Base-by-base conservation (phyloP, 2,888 invertebrate species). In the Agrotis segetum region DNA sequence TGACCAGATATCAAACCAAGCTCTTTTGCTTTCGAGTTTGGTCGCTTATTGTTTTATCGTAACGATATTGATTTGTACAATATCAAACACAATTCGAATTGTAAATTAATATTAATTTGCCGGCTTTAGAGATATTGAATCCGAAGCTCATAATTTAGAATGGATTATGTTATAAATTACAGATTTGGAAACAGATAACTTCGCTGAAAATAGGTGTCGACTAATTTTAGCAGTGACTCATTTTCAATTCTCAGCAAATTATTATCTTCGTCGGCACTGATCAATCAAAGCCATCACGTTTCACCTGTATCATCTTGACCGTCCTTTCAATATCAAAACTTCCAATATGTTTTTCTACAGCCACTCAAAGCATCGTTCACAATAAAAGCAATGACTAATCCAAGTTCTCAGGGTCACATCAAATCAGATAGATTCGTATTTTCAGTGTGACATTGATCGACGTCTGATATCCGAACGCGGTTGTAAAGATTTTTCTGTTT, bases 371-470 rank as follows among this genome's bases (percentile, higher is more conserved):
- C 87, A 87, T 65, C 63, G 59, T 64, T 86, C 87, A 88, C 85
- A 89, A 91, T 90, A 91, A 93, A 94, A 90, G 89, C 87, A 91
- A 90, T 93, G 92, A 94, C 91, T 94, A 94, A 94, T 92, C 89
- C 89, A 85, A 87, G 88, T 88, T 84, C 85, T 79, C 73, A 83
- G 83, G 82, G 92, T 92, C 89, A 91, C 86, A 90, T 90, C 89
- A 88, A 90, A 92, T 92, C 90, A 89, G 89, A 92, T 90, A 89
- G 87, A 89, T 89, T 83, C 68, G 49, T 77, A 84, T 88, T 88
- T 88, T 85, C 83, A 85, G 85, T 87, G 86, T 93, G 95, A 93
- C 94, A 89, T 93, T 96, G 95, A 95, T 95, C 93, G 95, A 95
- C 95, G 93, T 91, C 88, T 92, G 92, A 92, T 93, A 94, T 93